Conservation (phyloP, 2,797 vertebrate genomes). For the Neomorphus geoffroyi region DNA sequence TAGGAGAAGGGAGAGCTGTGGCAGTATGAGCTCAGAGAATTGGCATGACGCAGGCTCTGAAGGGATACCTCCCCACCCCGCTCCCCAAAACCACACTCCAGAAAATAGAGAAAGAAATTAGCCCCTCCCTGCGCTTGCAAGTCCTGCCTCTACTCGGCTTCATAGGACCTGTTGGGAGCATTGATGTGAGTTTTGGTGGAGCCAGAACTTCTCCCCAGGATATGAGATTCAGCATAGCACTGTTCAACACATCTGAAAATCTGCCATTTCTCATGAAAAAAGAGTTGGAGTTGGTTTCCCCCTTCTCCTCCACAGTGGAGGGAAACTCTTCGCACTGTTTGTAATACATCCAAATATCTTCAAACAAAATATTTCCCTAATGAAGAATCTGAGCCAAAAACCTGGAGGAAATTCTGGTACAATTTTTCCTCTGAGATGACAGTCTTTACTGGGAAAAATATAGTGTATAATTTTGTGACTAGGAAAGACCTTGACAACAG, state of each 20-base stretch:
- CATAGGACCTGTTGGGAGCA: neutral
- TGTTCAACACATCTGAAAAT: slow-evolving; percentile 41
- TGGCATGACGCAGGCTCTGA: neutral
- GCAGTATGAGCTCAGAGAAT: neutral
- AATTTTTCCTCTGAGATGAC: neutral
- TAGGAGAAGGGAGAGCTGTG: neutral
- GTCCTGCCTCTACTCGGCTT: neutral
- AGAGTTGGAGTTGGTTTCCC: neutral
- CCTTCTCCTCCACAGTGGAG: neutral
- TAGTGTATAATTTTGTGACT: neutral
- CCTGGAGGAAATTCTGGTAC: neutral
- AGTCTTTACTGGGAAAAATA: neutral
- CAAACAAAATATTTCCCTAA: slow-evolving; percentile 46
- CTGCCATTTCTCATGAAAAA: slow-evolving; percentile 16
- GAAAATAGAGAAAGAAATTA: neutral
- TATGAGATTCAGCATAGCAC: neutral
- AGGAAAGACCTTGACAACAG: neutral
- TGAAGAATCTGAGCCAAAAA: slow-evolving; percentile 34
- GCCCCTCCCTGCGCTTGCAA: neutral
- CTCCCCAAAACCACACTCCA: neutral
- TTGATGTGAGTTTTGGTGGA: neutral
- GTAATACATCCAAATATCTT: slow-evolving; percentile 40
- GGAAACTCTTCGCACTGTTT: slow-evolving; percentile 8
- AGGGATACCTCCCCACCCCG: neutral
- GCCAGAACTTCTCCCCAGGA: slow-evolving; percentile 26